Conservation (phyloP, 2,888 invertebrate species). For the Disparrhopalites patrizii region DNA sequence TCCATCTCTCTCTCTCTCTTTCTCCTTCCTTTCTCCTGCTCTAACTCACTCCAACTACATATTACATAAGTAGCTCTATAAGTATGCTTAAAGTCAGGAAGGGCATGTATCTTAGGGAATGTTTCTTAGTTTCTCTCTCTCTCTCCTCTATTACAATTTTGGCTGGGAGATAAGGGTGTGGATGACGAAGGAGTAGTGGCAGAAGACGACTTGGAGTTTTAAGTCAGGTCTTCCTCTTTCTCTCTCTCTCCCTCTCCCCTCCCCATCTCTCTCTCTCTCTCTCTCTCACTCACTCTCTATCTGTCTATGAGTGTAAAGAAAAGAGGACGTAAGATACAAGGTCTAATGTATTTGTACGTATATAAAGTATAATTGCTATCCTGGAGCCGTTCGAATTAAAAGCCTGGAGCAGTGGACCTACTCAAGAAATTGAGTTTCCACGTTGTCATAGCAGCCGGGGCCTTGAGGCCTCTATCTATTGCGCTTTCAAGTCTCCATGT, state of each 20-base stretch:
- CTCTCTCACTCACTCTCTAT: too few relatives aligned
- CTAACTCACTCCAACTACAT: background rate
- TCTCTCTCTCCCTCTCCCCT: too few relatives aligned
- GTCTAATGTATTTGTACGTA: slow-evolving; percentile 8
- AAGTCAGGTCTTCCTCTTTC: too few relatives aligned
- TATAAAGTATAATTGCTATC: slow-evolving; percentile 36
- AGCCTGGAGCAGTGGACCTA: slow-evolving; percentile 32
- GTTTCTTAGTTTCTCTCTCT: slow-evolving; percentile 6
- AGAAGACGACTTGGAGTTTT: slow-evolving; percentile 1
- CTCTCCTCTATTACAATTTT: background rate
- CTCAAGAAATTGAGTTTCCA: slow-evolving; percentile 43
- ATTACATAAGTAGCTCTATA: background rate
- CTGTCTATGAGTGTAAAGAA: slow-evolving; percentile 3
- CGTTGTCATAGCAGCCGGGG: slow-evolving; percentile 32
- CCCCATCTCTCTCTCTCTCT: too few relatives aligned
- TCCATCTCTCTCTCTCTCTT: background rate
- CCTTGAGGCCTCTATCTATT: slow-evolving; percentile 19
- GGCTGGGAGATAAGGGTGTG: slow-evolving; percentile 20
- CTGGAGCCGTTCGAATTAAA: slow-evolving; percentile 35
- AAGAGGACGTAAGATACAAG: slow-evolving; percentile 4
- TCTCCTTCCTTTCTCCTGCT: background rate
- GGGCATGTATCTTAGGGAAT: slow-evolving; percentile 5
- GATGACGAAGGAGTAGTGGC: slow-evolving; percentile 13
- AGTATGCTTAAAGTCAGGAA: background rate
- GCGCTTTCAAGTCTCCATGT: slow-evolving; percentile 6